Base-by-base conservation (phyloP, 1,140 invertebrate species). In the Dreissena polymorpha region DNA sequence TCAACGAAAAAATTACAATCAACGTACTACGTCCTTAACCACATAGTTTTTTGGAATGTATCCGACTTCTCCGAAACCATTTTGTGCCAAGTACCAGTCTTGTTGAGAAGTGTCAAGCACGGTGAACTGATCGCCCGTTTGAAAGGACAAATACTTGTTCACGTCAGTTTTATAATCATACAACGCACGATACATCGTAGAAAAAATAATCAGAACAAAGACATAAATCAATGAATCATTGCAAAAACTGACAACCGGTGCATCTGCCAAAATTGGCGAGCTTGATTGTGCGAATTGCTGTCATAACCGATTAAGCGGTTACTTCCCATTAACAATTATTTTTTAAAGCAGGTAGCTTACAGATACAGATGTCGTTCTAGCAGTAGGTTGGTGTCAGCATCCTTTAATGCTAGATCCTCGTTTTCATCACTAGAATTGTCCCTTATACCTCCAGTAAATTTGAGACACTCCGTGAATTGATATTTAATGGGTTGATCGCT, bases 31-130 rank as follows among this genome's bases (percentile, higher is more conserved):
- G 68, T 89, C 85, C 80, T 83, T 85, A n/a, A 60, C 76, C 53
- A 91, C 85, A 80, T 90, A 91, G 70, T 88, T 90, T 68, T 80
- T 81, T 13, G 90, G 90, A 55, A 91, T 86, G 55, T 88, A 87
- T 29, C 90, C 90, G 74, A 90, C 57, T 73, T 91, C 84, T 29
- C 89, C 90, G 82, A 88, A 85, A 65, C 89, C 89, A 80, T 91
- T 91, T 65, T 91, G 89, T 10, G 85, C 89, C 10, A 86, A 51
- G 49, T 85, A 83, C 90, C 90, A 91, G 27, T 90, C 88, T 13
- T 85, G 82, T 49, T 86, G 83, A 23, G 75, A 74, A 55, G 75
- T 74, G 14, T 88, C 84, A 23, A 91, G 57, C 12, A 88, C 63
- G 13, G 89, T 91, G 72, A 91, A 91, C 21, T 88, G 83, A 51